Conservation (phyloP, 1,140 invertebrate species). For the Hesperophylax magnus region DNA sequence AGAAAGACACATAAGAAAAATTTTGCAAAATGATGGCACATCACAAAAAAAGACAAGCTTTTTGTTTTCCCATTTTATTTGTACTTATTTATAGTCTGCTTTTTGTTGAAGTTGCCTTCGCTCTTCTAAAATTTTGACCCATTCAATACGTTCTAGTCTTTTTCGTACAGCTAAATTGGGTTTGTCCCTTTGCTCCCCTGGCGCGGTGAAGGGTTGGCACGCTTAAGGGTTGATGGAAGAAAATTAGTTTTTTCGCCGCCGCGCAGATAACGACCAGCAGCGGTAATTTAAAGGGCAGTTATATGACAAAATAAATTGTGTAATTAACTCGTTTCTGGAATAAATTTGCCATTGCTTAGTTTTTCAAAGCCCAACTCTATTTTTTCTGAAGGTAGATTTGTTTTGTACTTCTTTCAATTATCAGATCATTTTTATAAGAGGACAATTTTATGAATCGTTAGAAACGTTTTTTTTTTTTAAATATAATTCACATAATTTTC, state of each 20-base stretch:
- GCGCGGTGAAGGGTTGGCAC: slow-evolving; percentile 51
- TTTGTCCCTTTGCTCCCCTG: slow-evolving; percentile 39
- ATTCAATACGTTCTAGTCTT: not conserved
- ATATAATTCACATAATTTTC: too few species aligned
- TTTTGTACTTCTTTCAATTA: too few species aligned
- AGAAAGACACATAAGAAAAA: not conserved
- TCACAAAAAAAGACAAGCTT: not conserved
- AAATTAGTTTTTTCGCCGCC: slow-evolving; percentile 55
- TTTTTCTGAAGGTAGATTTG: too few species aligned
- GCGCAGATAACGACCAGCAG: slow-evolving; percentile 33
- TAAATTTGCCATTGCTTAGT: slow-evolving; percentile 6
- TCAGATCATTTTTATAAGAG: too few species aligned
- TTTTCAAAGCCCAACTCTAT: not conserved
- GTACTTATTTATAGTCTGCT: not conserved
- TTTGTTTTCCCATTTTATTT: too few species aligned
- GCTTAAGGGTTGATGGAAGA: slow-evolving; percentile 46
- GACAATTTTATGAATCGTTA: too few species aligned
- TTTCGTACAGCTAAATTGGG: slow-evolving; percentile 15
- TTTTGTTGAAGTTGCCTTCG: too few species aligned
- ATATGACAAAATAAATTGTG: slow-evolving; percentile 38
- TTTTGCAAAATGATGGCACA: slow-evolving; percentile 1
- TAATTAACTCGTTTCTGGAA: slow-evolving; percentile 33
- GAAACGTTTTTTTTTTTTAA: not conserved
- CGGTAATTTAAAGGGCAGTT: slow-evolving; percentile 36
- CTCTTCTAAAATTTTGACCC: not conserved